A percentile compares a stretch with the other conserved stretches of the same genome.
These are phyloP conservation scores for Anisognathus igniventris DNA, from an alignment of 2,797 vertebrate species.

Conservation along the genomic window DNA sequence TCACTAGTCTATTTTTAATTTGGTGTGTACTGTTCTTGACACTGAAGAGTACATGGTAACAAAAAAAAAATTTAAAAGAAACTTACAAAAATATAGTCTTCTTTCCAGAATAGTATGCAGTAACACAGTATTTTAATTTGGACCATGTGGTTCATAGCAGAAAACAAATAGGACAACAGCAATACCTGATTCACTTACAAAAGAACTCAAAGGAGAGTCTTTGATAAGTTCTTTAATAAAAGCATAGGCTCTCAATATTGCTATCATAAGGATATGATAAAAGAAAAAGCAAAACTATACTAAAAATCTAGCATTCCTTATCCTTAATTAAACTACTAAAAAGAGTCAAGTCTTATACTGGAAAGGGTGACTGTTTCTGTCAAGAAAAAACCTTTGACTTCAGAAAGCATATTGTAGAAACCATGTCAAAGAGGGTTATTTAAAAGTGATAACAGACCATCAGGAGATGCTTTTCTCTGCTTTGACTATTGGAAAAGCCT, in stretches of 20 bases:
- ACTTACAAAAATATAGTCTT: not conserved
- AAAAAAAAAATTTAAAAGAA: not conserved
- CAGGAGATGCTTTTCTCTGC: not conserved
- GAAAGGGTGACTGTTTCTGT: not conserved
- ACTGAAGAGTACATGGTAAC: not conserved
- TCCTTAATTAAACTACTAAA: not conserved
- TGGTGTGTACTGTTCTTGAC: not conserved
- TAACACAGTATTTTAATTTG: not conserved
- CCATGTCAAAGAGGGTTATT: not conserved
- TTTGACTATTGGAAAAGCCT: not conserved
- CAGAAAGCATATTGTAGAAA: not conserved
- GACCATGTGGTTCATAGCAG: not conserved
- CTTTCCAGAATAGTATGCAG: not conserved
- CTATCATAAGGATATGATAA: not conserved
- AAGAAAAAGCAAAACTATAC: not conserved
- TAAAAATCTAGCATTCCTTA: not conserved
- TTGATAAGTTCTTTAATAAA: not conserved
- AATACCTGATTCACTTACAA: not conserved
- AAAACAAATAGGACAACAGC: not conserved
- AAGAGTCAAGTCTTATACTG: not conserved
- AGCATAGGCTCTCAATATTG: not conserved
- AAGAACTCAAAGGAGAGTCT: not conserved
- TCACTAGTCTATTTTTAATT: conserved; percentile 10
- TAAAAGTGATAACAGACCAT: rapidly evolving
- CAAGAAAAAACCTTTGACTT: not conserved